Conservation (phyloP, 2,113 vertebrate genomes). For the Tragelaphus buxtoni region DNA sequence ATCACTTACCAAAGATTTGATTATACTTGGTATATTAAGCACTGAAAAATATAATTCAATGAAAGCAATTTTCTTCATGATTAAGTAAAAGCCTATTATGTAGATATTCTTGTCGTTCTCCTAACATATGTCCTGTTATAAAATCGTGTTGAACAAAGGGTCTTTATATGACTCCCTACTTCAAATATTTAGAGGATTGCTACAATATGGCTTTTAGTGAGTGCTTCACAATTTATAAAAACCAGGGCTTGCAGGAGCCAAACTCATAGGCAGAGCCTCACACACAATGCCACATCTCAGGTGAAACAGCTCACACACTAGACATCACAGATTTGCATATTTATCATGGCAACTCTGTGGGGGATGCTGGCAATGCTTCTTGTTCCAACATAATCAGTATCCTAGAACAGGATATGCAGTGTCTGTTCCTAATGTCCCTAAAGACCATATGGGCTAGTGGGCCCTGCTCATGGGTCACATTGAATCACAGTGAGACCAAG, state of each 20-base stretch:
- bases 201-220: background rate
- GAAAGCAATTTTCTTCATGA: background rate
- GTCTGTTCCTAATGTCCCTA: background rate
- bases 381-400: background rate
- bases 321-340: background rate
- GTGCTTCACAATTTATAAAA: background rate
- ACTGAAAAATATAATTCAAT: background rate
- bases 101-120: background rate
- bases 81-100: background rate
- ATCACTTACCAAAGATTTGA: background rate
- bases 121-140: background rate
- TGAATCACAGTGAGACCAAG: background rate
- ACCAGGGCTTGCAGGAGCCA: background rate
- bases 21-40: background rate
- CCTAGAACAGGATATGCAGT: too few relatives aligned
- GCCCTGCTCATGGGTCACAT: fast-evolving
- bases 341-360: background rate
- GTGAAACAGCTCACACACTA: background rate
- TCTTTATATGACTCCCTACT: background rate
- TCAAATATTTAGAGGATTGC: background rate
- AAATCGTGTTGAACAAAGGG: background rate
- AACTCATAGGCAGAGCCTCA: background rate
- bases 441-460: background rate
- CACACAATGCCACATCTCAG: background rate
- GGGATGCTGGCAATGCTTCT: too few relatives aligned